These are phyloP conservation scores for Chymomyza amoena DNA, from an alignment of 2,888 invertebrate species.

Conservation along the genomic window DNA sequence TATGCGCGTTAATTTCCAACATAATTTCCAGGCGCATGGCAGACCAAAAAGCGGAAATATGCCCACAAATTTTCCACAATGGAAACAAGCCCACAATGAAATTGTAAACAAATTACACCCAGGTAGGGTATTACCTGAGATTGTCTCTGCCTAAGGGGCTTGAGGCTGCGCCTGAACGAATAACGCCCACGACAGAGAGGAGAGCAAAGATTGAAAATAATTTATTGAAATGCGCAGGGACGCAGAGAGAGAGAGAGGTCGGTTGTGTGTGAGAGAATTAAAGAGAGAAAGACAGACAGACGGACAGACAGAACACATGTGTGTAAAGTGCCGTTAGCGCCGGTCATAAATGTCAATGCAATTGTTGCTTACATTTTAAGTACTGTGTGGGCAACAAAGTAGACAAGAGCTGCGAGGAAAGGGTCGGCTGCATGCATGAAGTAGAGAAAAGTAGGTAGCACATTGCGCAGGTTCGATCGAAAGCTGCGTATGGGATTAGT, in stretches of 20 bases:
- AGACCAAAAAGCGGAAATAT: constrained; percentile 35
- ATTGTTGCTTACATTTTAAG: constrained; percentile 33
- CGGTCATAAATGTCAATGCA: constrained; percentile 69
- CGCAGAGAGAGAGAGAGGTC: background rate
- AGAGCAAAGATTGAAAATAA: constrained; percentile 1
- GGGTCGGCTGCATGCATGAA: background rate
- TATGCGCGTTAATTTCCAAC: constrained; percentile 47
- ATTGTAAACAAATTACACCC: constrained; percentile 33
- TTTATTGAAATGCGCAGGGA: background rate
- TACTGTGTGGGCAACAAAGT: background rate
- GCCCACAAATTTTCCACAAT: constrained; percentile 53
- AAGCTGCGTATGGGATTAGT: background rate
- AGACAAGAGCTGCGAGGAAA: background rate
- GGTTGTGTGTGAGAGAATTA: background rate
- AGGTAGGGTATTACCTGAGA: constrained; percentile 32
- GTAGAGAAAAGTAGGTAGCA: background rate
- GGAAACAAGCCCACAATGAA: constrained; percentile 52
- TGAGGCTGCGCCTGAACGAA: background rate
- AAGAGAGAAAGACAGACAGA: background rate
- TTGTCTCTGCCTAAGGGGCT: constrained; percentile 10
- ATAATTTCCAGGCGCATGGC: constrained; percentile 63
- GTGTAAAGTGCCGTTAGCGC: constrained; percentile 59
- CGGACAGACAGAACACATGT: background rate
- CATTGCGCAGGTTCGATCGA: background rate
- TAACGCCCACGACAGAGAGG: constrained; percentile 25